These are phyloP conservation scores for Hycleus phaleratus DNA, from an alignment of 1,140 invertebrate species.

Conservation along the genomic window DNA sequence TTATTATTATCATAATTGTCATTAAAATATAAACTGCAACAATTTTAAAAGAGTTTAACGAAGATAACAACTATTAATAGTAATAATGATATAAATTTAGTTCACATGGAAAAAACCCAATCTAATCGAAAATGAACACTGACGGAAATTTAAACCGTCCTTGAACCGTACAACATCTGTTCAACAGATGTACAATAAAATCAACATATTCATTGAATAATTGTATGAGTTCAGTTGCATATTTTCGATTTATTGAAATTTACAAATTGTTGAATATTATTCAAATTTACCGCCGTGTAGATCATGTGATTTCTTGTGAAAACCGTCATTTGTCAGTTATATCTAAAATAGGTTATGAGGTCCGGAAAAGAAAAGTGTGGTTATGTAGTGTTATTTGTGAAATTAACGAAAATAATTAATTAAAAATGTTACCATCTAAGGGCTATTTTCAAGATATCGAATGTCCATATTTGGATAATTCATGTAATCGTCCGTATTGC, in stretches of 20 bases:
- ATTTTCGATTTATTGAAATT: too few species aligned
- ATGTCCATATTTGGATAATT: conserved; percentile 76
- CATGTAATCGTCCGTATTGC: conserved; percentile 79
- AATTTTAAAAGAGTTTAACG: too few species aligned
- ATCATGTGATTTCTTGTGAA: not conserved
- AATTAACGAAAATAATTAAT: not conserved
- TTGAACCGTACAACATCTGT: not conserved
- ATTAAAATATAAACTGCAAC: too few species aligned
- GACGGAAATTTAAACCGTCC: not conserved
- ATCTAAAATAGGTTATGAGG: not conserved
- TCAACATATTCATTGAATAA: not conserved
- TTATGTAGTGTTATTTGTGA: not conserved
- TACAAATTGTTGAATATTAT: too few species aligned
- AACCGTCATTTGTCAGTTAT: not conserved
- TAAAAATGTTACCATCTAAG: conserved; percentile 72
- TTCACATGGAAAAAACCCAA: not conserved
- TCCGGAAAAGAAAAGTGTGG: not conserved
- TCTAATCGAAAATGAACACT: not conserved
- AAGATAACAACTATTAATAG: not conserved
- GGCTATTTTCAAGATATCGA: conserved; percentile 75
- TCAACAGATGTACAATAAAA: not conserved
- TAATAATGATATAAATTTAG: not conserved
- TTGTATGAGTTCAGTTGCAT: too few species aligned
- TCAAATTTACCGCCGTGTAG: not conserved
- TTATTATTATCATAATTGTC: too few species aligned